phyloP scores from a whole-genome alignment of 2,113 vertebrate species.

The Cariama cristata region DNA sequence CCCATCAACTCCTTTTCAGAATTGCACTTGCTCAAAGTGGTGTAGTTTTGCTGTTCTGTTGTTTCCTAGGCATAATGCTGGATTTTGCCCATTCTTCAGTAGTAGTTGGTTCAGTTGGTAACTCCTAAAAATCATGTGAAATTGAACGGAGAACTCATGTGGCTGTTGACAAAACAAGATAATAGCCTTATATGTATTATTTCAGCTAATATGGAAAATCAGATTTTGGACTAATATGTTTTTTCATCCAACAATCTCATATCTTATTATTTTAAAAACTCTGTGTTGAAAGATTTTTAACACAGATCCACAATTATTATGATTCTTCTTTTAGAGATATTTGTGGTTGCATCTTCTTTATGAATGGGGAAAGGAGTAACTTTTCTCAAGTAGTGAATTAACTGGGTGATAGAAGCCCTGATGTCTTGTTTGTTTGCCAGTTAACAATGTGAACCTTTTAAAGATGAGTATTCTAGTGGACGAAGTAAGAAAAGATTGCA shows the following conservation, averaged over 20 bases:
- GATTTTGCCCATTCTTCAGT: background rate
- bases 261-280: background rate
- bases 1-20: background rate
- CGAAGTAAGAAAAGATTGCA: background rate
- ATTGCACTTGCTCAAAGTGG: background rate
- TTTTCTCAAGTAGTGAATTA: background rate
- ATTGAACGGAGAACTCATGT: background rate
- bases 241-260: background rate
- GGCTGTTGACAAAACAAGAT: background rate
- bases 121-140: background rate
- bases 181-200: background rate
- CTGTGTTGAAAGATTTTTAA: background rate
- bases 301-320: background rate
- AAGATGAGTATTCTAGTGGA: background rate
- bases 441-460: background rate
- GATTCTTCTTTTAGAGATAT: background rate
- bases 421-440: background rate
- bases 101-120: background rate
- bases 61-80: background rate
- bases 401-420: background rate
- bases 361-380: background rate
- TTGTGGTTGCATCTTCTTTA: background rate
- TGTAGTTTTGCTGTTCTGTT: background rate
- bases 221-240: background rate
- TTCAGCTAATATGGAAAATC: background rate